A percentile compares a stretch with the other conserved stretches of the same genome.
These are phyloP conservation scores for Furnarius figulus DNA, from an alignment of 2,113 vertebrate genomes.

Conservation along the genomic window DNA sequence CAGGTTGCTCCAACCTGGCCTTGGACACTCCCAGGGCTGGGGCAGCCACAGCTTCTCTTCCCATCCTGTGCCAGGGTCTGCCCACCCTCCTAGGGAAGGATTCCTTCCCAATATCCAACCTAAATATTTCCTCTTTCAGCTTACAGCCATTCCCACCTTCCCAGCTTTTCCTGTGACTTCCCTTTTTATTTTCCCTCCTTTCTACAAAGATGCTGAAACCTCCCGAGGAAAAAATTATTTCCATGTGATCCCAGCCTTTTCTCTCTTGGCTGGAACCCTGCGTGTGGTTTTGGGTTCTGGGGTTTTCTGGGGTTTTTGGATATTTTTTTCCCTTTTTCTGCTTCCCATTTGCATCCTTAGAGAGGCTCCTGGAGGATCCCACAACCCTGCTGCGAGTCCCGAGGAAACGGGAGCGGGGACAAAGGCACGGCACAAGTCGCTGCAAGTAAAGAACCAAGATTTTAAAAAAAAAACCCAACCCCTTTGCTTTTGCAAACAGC, in stretches of 20 bases:
- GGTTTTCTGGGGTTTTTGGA: neutral
- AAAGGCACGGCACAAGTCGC: neutral
- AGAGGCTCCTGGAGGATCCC: neutral
- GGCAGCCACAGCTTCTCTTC: neutral
- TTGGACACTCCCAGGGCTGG: neutral
- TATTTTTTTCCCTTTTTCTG: neutral
- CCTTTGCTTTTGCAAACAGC: neutral
- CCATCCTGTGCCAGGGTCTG: neutral
- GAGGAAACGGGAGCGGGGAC: neutral
- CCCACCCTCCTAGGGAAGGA: neutral
- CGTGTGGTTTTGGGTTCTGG: constrained; percentile 27
- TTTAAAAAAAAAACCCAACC: neutral
- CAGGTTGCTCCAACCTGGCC: neutral
- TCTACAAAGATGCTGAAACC: neutral
- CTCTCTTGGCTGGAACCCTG: neutral
- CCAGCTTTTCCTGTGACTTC: neutral
- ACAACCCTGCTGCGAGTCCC: neutral
- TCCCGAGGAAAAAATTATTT: constrained; percentile 6
- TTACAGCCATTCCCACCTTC: neutral
- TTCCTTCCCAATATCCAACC: neutral
- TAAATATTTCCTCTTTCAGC: neutral
- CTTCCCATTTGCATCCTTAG: neutral
- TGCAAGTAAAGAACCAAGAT: neutral
- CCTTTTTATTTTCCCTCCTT: accelerated
- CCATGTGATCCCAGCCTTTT: constrained; percentile 36